Evolutionary conservation across 2,797 vertebrate genomes (phyloP).

Genomic region (Pangasius larnaudii): DNA sequence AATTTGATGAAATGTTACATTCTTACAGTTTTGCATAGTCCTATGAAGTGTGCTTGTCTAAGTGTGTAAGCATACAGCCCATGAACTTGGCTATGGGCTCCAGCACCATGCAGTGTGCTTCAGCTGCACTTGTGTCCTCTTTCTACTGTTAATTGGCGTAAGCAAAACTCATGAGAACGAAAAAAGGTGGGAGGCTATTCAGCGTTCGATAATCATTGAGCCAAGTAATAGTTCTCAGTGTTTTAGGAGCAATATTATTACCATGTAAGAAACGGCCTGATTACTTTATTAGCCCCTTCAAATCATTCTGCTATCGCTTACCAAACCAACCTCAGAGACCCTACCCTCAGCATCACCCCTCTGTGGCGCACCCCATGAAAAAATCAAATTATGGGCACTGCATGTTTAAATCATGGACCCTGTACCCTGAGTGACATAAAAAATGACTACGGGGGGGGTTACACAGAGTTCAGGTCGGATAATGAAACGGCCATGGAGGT

Average conservation of each 20-base stretch:
- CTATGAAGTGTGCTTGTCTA: not conserved
- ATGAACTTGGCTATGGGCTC: not conserved
- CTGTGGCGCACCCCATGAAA: slow-evolving; percentile 68
- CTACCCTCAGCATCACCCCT: slow-evolving; percentile 60
- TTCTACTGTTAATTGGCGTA: slow-evolving; percentile 64
- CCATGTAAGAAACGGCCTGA: slow-evolving; percentile 81
- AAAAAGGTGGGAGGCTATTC: slow-evolving; percentile 67
- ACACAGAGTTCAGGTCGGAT: slow-evolving; percentile 84
- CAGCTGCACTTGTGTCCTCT: slow-evolving; percentile 46
- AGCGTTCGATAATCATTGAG: slow-evolving; percentile 75
- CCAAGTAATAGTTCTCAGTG: slow-evolving; percentile 79
- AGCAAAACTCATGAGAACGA: slow-evolving; percentile 32
- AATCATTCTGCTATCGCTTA: slow-evolving; percentile 79
- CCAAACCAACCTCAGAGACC: slow-evolving; percentile 72
- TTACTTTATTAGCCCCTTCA: slow-evolving; percentile 83
- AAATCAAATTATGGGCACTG: slow-evolving; percentile 86
- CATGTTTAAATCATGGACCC: slow-evolving; percentile 82
- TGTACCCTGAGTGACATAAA: slow-evolving; percentile 82
- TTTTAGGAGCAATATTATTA: slow-evolving; percentile 81
- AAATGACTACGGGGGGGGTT: slow-evolving; percentile 83
- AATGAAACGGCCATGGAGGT: slow-evolving; percentile 85
- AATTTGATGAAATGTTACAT: not conserved
- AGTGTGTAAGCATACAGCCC: not conserved
- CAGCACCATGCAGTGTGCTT: not conserved
- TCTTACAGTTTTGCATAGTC: not conserved